These are phyloP conservation scores for Gymnobelideus leadbeateri DNA, from an alignment of 2,113 vertebrate species.

Conservation along the genomic window DNA sequence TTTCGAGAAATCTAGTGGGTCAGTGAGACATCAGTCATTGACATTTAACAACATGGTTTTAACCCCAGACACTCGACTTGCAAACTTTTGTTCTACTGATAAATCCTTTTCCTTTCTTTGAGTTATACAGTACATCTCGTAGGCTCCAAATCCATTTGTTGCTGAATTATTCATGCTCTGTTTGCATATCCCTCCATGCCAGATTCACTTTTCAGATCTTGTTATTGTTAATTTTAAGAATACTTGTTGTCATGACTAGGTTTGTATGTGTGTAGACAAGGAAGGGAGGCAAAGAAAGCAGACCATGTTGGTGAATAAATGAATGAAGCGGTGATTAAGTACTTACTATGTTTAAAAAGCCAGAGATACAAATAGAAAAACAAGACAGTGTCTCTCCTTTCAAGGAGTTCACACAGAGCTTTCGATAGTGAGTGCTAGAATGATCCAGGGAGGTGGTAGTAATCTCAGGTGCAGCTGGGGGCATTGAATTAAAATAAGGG, in stretches of 20 bases:
- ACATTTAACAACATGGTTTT: conserved; percentile 12
- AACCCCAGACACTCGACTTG: conserved; percentile 14
- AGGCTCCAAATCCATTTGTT: conserved; percentile 32
- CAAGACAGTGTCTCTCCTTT: background rate
- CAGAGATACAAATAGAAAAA: background rate
- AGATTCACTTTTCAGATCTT: conserved; percentile 34
- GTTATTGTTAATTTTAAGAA: conserved; percentile 43
- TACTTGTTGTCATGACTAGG: conserved; percentile 6
- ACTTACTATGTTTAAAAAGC: background rate
- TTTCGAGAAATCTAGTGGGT: background rate
- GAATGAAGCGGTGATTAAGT: background rate
- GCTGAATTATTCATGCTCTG: conserved; percentile 29
- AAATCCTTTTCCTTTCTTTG: background rate
- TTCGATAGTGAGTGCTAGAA: no score
- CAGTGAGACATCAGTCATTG: background rate
- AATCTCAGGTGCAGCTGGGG: no score
- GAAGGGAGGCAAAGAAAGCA: background rate
- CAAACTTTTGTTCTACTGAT: background rate
- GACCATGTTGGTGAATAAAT: background rate
- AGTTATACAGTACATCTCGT: background rate
- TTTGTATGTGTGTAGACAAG: background rate
- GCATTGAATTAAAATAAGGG: no score
- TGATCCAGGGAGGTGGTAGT: no score
- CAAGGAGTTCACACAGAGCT: background rate
- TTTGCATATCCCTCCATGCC: background rate